Percentiles rank a stretch among this genome's conserved stretches.
Evolutionary conservation across 1,140 invertebrate species (phyloP).

Genomic region (Caenorhabditis brenneri): DNA sequence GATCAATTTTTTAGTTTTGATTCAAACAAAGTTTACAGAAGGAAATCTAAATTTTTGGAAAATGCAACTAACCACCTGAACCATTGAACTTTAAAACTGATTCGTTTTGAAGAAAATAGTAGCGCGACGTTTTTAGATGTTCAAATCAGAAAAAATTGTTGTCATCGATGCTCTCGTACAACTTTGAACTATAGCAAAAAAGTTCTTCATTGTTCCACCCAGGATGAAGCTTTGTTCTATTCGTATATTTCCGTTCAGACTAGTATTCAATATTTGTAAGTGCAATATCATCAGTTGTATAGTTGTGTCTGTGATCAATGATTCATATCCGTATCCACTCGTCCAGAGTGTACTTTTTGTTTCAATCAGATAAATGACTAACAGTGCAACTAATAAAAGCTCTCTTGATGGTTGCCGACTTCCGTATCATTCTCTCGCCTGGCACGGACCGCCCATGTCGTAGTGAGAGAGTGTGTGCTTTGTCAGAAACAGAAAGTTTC

Average conservation of each 20-base stretch:
- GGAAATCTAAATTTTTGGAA: too few relatives aligned
- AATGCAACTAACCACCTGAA: too few relatives aligned
- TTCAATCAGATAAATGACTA: not conserved
- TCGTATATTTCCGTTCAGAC: not conserved
- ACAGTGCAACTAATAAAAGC: not conserved
- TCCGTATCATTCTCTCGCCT: conserved; percentile 1
- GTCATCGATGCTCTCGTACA: too few relatives aligned
- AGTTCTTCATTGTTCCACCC: too few relatives aligned
- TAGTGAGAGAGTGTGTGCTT: not conserved
- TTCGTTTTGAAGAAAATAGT: too few relatives aligned
- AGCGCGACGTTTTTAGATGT: too few relatives aligned
- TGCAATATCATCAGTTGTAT: not conserved
- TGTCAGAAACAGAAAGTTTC: conserved; percentile 5
- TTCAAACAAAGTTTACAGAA: too few relatives aligned
- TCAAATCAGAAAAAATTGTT: too few relatives aligned
- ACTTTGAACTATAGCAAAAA: too few relatives aligned
- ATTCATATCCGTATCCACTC: not conserved
- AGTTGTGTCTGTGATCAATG: not conserved
- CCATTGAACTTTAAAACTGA: too few relatives aligned
- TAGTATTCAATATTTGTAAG: not conserved
- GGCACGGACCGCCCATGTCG: not conserved
- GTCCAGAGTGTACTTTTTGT: not conserved
- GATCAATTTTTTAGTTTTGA: too few relatives aligned
- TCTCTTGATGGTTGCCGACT: not conserved
- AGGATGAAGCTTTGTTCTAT: not conserved